phyloP scores from a whole-genome alignment of 2,888 invertebrate species.

The Encarsia formosa region DNA sequence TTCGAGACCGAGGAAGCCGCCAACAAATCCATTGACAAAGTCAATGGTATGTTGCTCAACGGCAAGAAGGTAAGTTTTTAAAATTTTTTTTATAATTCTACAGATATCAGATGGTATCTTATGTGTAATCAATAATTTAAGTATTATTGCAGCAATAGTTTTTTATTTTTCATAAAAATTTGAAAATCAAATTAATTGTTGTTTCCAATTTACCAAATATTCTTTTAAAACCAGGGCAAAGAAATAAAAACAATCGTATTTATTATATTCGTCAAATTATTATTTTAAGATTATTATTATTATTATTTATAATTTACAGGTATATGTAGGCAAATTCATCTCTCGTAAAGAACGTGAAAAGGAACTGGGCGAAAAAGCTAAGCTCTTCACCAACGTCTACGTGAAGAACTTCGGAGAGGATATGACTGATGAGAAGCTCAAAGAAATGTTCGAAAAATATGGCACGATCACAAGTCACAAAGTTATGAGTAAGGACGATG shows the following conservation, averaged over 20 bases:
- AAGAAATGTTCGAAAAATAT: slow-evolving; percentile 87
- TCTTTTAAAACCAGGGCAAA: too few species aligned
- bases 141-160: too few species aligned
- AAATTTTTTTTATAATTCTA: not conserved
- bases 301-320: too few species aligned
- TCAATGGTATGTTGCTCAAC: slow-evolving; percentile 97
- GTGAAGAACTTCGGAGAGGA: slow-evolving; percentile 98
- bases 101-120: too few species aligned
- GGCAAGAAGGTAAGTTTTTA: slow-evolving; percentile 75
- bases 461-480: slow-evolving; percentile 89
- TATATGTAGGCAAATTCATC: slow-evolving; percentile 96
- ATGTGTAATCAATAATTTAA: too few species aligned
- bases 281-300: too few species aligned
- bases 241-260: too few species aligned
- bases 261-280: too few species aligned
- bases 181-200: too few species aligned
- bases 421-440: slow-evolving; percentile 82
- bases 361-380: slow-evolving; percentile 95
- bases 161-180: too few species aligned
- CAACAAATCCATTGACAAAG: slow-evolving; percentile 95
- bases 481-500: slow-evolving; percentile 90
- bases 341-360: slow-evolving; percentile 97
- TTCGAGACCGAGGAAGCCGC: slow-evolving; percentile 99
- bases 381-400: slow-evolving; percentile 96
- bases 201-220: too few species aligned